Conservation (phyloP, 2,888 invertebrate species). For the Acrobasis consociella region DNA sequence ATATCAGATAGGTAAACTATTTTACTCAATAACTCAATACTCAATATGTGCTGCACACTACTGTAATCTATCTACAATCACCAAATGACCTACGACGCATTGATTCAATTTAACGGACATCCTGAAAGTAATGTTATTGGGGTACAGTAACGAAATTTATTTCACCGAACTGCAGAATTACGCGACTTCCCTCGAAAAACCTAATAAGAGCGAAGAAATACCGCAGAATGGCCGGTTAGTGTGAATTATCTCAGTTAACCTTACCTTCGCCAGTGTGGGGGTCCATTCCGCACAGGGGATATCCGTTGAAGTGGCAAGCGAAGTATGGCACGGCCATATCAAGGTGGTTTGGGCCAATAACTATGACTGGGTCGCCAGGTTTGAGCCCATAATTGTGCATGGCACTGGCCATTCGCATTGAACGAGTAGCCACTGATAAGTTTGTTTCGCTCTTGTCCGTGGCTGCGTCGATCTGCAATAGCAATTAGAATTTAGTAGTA, state of each 20-base stretch:
- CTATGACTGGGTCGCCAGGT: constrained; percentile 46
- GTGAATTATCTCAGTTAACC: constrained; percentile 29
- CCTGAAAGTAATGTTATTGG: constrained; percentile 9
- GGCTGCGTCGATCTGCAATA: constrained; percentile 47
- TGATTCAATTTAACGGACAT: constrained; percentile 4
- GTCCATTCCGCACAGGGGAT: constrained; percentile 48
- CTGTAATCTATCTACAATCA: neutral
- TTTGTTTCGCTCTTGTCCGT: constrained; percentile 47
- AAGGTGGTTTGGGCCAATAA: constrained; percentile 50
- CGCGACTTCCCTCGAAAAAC: constrained; percentile 18
- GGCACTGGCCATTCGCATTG: constrained; percentile 46
- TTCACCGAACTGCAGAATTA: constrained; percentile 17
- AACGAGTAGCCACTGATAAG: constrained; percentile 46
- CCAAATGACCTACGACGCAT: neutral
- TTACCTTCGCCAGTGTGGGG: constrained; percentile 40
- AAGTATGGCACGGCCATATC: constrained; percentile 51
- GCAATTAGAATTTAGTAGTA: neutral
- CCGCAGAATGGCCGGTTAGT: constrained; percentile 12
- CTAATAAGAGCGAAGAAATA: constrained; percentile 10
- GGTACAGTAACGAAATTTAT: constrained; percentile 10
- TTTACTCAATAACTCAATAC: no score
- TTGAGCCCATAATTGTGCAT: constrained; percentile 46
- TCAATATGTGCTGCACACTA: no score
- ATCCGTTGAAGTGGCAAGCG: constrained; percentile 50
- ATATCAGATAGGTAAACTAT: no score